Base-by-base conservation (phyloP, 2,113 vertebrate species). In the Sinocyclocheilus grahami region DNA sequence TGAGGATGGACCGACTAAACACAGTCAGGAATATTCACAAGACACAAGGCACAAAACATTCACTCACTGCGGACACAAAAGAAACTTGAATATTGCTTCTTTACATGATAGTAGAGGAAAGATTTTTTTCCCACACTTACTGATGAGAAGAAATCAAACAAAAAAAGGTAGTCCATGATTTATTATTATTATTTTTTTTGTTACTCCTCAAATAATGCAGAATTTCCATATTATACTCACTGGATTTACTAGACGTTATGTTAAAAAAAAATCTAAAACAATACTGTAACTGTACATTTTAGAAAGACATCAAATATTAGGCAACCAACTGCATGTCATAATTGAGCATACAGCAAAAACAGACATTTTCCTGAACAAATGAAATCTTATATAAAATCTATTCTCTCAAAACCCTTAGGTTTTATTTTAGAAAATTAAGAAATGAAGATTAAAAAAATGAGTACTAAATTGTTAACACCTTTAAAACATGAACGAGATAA, bases 1-100 rank as follows among this genome's bases (percentile, higher is more conserved):
- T 96, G 95, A 97, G 96, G 95, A 97, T 96, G 96, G 95, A 98
- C 96, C 97, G 95, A 97, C 96, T 97, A 97, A 97, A 65, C 79
- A 91, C 79, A 91, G 91, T 96, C 93, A 95, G 95, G 95, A 97
- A 97, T 98, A 97, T 98, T 97, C 96, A 97, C 95, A 96, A 96
- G 78, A 80, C 92, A 95, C 93, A 95, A 95, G 94, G 93, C 92
- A 95, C 95, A 65, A 46, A 37, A 3, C 93, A 96, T 96, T 96
- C 96, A 96, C 95, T 95, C 96, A 97, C 96, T 96, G 93, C 93
- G 93, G 95, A 93, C 95, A 96, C 94, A 89, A 95, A 93, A 96
- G 95, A 97, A 91, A 96, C 95, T 95, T 95, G 94, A 92, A 13
- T 9, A 33, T 33, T 33, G 30, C 30, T 33, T 33, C 30, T 33